A percentile compares a stretch with the other conserved stretches of the same genome.
Evolutionary conservation across 1,140 invertebrate species (phyloP).

Genomic region (Macrobrachium rosenbergii): DNA sequence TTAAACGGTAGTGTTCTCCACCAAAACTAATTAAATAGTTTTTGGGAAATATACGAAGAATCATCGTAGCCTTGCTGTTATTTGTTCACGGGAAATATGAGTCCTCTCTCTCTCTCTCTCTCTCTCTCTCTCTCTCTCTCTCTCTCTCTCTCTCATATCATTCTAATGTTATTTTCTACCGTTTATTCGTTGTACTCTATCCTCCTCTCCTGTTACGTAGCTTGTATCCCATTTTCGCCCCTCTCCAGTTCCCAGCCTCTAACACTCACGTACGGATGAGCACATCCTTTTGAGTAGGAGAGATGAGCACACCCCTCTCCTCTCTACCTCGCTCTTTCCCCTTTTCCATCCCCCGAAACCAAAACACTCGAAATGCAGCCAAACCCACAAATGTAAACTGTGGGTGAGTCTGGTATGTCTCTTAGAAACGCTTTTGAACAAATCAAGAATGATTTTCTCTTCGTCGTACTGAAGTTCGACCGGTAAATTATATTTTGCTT

Average conservation of each 20-base stretch:
- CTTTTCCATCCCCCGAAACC: too few relatives aligned
- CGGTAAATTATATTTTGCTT: too few relatives aligned
- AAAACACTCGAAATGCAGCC: too few relatives aligned
- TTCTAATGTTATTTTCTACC: neutral
- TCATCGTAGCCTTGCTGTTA: neutral
- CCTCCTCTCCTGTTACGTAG: neutral
- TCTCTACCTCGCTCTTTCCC: neutral
- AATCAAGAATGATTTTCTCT: too few relatives aligned
- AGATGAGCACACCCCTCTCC: neutral
- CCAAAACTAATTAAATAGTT: too few relatives aligned
- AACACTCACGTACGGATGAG: neutral
- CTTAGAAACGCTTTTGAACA: too few relatives aligned
- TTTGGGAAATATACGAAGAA: too few relatives aligned
- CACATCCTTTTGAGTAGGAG: too few relatives aligned
- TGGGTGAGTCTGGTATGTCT: too few relatives aligned
- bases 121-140: constrained; percentile 23
- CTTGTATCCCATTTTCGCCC: neutral
- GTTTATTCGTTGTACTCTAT: neutral
- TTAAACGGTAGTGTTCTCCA: too few relatives aligned
- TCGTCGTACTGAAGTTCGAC: too few relatives aligned
- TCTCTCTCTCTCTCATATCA: constrained; percentile 11
- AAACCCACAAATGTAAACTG: too few relatives aligned
- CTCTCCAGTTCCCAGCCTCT: neutral
- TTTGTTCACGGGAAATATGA: neutral
- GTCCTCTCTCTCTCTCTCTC: constrained; percentile 7